Evolutionary conservation across 1,140 invertebrate genomes (phyloP), one percentile per base, ranked within the genome.

Genomic region (Orchestia grillus): DNA sequence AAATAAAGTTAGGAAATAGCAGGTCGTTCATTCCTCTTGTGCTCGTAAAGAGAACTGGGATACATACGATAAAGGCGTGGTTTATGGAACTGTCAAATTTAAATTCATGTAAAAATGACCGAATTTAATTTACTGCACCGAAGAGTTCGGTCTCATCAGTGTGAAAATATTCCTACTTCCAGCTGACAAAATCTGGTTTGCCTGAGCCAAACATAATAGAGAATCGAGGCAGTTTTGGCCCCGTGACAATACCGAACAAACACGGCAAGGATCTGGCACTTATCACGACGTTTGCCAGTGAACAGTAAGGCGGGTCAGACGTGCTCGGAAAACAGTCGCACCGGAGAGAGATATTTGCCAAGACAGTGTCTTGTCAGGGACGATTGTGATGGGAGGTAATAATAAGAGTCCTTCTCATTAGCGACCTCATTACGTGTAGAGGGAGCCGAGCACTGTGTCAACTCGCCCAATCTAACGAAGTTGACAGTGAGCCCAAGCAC

Each of bases 401-500:
- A 94, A 94, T 94, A 94, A 94, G 92, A 94, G 92, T 45, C 43
- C 44, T 94, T 44, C 92, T 94, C 92, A 94, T 94, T 94, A 94
- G 92, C 41, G 92, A 94, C 43, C 92, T 94, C 92, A 94, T 94
- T 94, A 94, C 44, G 23, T 45, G 92, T 94, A 94, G 92, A 94
- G 92, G 92, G 44, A 94, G 92, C 92, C 44, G 92, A 94, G 92
- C 92, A 94, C 92, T 94, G 92, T 94, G 92, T 94, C 92, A 94
- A 94, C 92, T 94, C 44, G 92, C 92, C 92, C 92, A 94, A 94
- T 94, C 92, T 94, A 94, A 94, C 92, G 92, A 94, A 94, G 92
- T 94, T 94, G 92, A 94, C 92, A 94, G 44, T 94, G 92, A 47
- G 92, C 88, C 88, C 41, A 90, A 41, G 43, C 88, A 41, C 88